Evolutionary conservation across 2,888 invertebrate genomes (phyloP).

Genomic region (Apodemia duryi): DNA sequence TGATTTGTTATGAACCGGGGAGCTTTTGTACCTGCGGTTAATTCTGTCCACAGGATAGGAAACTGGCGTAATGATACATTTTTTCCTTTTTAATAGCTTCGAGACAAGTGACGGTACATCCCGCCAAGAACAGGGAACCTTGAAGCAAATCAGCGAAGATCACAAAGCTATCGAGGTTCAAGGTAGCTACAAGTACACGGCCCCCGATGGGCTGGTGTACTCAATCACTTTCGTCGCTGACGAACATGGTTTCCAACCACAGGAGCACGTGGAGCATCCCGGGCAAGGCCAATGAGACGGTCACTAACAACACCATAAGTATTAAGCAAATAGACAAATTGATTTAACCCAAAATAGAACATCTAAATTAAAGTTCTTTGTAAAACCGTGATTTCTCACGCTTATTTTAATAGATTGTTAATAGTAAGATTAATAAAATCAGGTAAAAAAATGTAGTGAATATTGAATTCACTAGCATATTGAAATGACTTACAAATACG

Average conservation of each 20-base stretch:
- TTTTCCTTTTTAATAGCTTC: slow-evolving; percentile 43
- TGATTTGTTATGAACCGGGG: no score
- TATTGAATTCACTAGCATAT: no score
- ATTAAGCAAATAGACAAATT: no score
- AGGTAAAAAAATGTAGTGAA: no score
- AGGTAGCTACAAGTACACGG: slow-evolving; percentile 75
- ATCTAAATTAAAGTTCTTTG: no score
- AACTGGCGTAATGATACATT: slow-evolving; percentile 6
- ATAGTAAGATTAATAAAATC: no score
- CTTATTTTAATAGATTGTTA: background rate
- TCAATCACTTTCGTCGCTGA: slow-evolving; percentile 76
- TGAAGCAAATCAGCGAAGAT: slow-evolving; percentile 73
- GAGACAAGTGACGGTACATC: slow-evolving; percentile 76
- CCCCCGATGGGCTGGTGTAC: slow-evolving; percentile 75
- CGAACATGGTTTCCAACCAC: slow-evolving; percentile 79
- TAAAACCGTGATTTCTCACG: background rate
- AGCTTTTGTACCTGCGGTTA: no score
- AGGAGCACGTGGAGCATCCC: slow-evolving; percentile 58
- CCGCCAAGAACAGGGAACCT: slow-evolving; percentile 72
- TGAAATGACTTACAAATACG: no score
- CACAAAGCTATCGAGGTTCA: slow-evolving; percentile 71
- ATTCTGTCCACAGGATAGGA: no score
- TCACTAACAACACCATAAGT: no score
- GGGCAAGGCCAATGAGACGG: slow-evolving; percentile 33
- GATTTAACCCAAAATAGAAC: no score